Conservation (phyloP, 2,888 invertebrate genomes). For the Synanthedon andrenaeformis region DNA sequence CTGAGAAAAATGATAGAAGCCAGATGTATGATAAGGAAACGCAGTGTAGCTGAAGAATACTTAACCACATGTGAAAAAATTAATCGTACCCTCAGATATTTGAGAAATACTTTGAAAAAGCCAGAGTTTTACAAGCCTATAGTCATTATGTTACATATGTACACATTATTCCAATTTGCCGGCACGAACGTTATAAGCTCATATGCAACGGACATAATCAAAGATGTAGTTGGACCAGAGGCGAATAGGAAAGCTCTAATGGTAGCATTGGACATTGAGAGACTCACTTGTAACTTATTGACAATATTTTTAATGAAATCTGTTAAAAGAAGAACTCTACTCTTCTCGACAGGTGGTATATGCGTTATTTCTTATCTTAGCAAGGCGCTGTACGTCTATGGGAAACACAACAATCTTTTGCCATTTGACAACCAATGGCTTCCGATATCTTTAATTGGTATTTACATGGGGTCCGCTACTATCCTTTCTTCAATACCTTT, state of each 20-base stretch:
- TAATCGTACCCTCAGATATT: conserved; percentile 27
- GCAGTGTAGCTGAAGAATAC: conserved; percentile 30
- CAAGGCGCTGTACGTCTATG: conserved; percentile 56
- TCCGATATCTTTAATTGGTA: conserved; percentile 57
- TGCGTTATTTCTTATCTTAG: conserved; percentile 71
- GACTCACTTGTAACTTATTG: conserved; percentile 71
- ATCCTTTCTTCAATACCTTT: conserved; percentile 75
- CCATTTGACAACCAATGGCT: conserved; percentile 53
- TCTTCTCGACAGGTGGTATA: conserved; percentile 70
- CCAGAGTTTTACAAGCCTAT: conserved; percentile 73
- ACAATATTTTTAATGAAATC: conserved; percentile 73
- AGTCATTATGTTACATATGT: conserved; percentile 71
- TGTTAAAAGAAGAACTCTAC: conserved; percentile 70
- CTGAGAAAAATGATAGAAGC: conserved; percentile 56
- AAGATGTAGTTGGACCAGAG: conserved; percentile 68
- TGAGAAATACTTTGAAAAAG: conserved; percentile 36
- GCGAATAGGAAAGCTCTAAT: conserved; percentile 74
- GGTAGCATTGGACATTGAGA: conserved; percentile 72
- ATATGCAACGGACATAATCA: conserved; percentile 75
- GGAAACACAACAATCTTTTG: conserved; percentile 30
- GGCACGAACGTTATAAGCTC: conserved; percentile 79
- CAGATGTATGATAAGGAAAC: conserved; percentile 42
- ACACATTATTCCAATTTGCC: conserved; percentile 76
- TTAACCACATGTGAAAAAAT: conserved; percentile 22
- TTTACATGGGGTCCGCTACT: conserved; percentile 72